These are phyloP conservation scores for Pristis pectinata DNA, from an alignment of 2,797 vertebrate genomes.

Conservation along the genomic window DNA sequence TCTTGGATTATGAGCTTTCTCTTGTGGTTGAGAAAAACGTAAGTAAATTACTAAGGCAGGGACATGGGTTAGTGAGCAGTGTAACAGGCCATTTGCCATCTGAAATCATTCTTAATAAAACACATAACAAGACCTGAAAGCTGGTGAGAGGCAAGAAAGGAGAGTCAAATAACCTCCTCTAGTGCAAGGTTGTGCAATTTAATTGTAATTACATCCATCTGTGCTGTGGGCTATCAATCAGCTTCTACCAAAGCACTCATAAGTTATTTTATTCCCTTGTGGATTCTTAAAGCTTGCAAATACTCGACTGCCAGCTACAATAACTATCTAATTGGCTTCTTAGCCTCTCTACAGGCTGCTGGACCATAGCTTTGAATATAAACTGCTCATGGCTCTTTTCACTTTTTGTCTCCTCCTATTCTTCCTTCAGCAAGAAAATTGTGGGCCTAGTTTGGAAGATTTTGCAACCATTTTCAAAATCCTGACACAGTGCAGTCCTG, in stretches of 20 bases:
- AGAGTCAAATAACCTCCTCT: neutral
- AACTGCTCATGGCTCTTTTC: neutral
- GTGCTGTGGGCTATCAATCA: neutral
- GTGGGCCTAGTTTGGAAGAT: neutral
- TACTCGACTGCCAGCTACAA: neutral
- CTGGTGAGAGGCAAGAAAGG: neutral
- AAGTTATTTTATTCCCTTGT: neutral
- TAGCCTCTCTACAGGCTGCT: neutral
- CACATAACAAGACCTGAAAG: neutral
- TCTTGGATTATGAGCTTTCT: neutral
- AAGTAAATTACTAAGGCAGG: neutral
- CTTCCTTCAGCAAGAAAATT: neutral
- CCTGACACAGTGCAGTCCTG: neutral
- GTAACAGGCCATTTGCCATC: neutral
- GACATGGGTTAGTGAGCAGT: neutral
- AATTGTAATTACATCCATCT: slow-evolving; percentile 23
- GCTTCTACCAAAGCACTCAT: neutral
- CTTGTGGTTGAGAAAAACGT: neutral
- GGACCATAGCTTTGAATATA: neutral
- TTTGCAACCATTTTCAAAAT: neutral
- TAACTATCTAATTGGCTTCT: slow-evolving; percentile 5
- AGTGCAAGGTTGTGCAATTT: neutral
- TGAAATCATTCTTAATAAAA: neutral
- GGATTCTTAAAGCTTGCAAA: neutral
- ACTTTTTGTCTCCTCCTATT: neutral